Conservation (phyloP, 1,140 invertebrate genomes). For the Drosophila willistoni region DNA sequence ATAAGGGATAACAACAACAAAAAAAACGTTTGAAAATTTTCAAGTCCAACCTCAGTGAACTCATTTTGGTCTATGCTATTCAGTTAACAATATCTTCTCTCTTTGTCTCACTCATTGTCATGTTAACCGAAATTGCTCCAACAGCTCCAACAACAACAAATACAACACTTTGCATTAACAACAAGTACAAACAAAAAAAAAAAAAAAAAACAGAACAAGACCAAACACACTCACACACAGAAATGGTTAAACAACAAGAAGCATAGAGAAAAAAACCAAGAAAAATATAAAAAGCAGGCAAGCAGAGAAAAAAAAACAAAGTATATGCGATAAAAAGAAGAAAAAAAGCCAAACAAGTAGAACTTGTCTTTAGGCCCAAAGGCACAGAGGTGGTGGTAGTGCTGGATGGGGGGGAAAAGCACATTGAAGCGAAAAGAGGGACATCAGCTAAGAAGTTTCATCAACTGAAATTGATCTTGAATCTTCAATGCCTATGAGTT, state of each 20-base stretch:
- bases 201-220: slow-evolving; percentile 24
- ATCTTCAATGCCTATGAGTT: too few species aligned
- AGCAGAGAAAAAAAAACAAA: slow-evolving; percentile 25
- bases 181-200: slow-evolving; percentile 16
- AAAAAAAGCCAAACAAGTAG: slow-evolving; percentile 66
- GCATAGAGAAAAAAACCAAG: slow-evolving; percentile 41
- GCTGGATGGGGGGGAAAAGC: neutral
- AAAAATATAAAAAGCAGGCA: slow-evolving; percentile 15
- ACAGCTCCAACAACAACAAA: slow-evolving; percentile 58
- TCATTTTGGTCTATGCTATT: slow-evolving; percentile 55
- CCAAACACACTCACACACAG: slow-evolving; percentile 21
- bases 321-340: slow-evolving; percentile 19
- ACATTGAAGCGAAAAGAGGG: neutral
- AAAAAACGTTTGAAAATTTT: slow-evolving; percentile 27
- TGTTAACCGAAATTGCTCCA: slow-evolving; percentile 63
- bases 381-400: slow-evolving; percentile 26
- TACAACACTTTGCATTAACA: slow-evolving; percentile 74
- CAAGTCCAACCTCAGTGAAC: slow-evolving; percentile 54
- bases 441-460: neutral
- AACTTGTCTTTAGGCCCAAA: slow-evolving; percentile 73
- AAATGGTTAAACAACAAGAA: slow-evolving; percentile 30
- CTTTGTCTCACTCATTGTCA: slow-evolving; percentile 50
- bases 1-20: slow-evolving; percentile 15
- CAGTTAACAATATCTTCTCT: neutral
- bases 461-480: neutral